Evolutionary conservation across 2,113 vertebrate species (phyloP).

Genomic region (Dendropsophus ebraccatus): DNA sequence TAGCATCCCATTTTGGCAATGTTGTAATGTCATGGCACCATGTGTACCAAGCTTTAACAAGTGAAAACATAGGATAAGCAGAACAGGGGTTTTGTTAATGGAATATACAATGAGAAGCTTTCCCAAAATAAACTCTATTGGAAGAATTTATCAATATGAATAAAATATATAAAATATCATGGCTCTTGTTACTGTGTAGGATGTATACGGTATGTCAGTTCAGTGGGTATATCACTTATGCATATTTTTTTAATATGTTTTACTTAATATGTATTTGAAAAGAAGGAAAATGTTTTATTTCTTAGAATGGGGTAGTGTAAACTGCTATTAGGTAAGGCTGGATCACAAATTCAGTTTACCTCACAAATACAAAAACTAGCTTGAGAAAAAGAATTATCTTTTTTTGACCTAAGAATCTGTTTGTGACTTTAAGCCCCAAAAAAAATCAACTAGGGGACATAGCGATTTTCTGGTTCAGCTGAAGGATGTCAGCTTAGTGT

Average conservation of each 20-base stretch:
- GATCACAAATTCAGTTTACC: neutral
- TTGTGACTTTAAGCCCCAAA: constrained; percentile 29
- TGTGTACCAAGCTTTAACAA: too few relatives aligned
- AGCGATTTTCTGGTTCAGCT: constrained; percentile 45
- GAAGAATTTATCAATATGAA: neutral
- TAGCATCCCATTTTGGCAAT: too few relatives aligned
- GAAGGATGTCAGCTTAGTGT: constrained; percentile 49
- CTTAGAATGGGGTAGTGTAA: neutral
- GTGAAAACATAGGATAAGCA: too few relatives aligned
- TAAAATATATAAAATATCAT: neutral
- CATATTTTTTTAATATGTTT: neutral
- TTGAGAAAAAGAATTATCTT: constrained; percentile 1
- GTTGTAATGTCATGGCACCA: too few relatives aligned
- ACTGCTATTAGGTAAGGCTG: neutral
- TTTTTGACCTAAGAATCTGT: constrained; percentile 34
- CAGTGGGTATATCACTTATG: neutral
- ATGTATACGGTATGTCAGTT: too few relatives aligned
- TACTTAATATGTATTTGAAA: neutral
- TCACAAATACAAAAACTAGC: neutral
- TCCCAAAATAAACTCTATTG: neutral
- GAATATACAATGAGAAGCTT: neutral
- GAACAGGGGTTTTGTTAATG: too few relatives aligned
- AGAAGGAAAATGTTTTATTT: neutral
- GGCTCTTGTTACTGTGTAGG: neutral
- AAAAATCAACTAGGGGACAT: constrained; percentile 41